Conservation (phyloP, 2,797 vertebrate genomes). For the Diplodus sargus region DNA sequence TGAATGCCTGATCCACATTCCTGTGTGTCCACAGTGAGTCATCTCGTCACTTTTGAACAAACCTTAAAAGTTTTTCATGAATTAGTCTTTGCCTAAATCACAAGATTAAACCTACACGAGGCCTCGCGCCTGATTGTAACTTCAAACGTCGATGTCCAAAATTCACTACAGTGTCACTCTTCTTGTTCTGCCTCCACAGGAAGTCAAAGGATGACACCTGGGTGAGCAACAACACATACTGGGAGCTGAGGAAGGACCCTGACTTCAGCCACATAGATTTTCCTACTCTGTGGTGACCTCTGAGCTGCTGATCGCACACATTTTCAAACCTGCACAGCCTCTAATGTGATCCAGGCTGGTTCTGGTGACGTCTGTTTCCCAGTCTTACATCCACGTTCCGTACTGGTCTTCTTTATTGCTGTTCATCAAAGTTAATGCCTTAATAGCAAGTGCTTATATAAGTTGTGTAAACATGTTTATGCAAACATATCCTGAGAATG, state of each 20-base stretch:
- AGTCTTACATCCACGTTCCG: slow-evolving; percentile 46
- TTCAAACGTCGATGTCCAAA: too few relatives aligned
- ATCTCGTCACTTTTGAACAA: too few relatives aligned
- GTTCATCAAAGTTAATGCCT: slow-evolving; percentile 80
- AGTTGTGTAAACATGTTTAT: slow-evolving; percentile 77
- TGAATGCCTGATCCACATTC: too few relatives aligned
- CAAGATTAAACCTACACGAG: too few relatives aligned
- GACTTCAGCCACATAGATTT: slow-evolving; percentile 91
- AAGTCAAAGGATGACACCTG: slow-evolving; percentile 92
- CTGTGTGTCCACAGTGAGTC: too few relatives aligned
- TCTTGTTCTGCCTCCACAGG: slow-evolving; percentile 77
- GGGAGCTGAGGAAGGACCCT: slow-evolving; percentile 91
- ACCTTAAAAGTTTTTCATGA: too few relatives aligned
- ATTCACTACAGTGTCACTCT: not conserved
- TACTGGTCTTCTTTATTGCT: slow-evolving; percentile 55
- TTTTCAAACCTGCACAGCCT: slow-evolving; percentile 50
- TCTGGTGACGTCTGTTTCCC: slow-evolving; percentile 57
- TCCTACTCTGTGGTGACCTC: slow-evolving; percentile 92
- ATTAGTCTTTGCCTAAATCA: too few relatives aligned
- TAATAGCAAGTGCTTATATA: slow-evolving; percentile 81
- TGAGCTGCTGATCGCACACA: slow-evolving; percentile 26
- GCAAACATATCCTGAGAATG: slow-evolving; percentile 75
- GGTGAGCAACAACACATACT: slow-evolving; percentile 95
- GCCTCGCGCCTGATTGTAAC: too few relatives aligned
- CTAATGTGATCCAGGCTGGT: slow-evolving; percentile 66